Base-by-base conservation (phyloP, 2,888 invertebrate genomes). In the Zelleria hepariella region DNA sequence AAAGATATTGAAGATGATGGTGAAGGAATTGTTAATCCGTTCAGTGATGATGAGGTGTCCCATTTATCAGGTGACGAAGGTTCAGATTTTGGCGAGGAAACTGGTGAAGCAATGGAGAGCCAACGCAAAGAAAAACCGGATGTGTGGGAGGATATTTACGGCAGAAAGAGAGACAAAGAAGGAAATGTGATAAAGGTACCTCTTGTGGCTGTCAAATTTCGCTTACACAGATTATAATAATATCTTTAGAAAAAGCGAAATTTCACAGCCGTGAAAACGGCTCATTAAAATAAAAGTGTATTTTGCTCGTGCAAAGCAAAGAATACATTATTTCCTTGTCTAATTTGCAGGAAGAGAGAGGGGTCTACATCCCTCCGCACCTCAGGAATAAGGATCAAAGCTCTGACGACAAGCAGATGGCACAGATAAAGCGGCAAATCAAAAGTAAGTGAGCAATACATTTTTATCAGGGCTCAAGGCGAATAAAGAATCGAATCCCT, bases 101-200 rank as follows among this genome's bases (percentile, higher is more conserved):
- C 67, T 27, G 66, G 63, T 25, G 64, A 67, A 61, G 62, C 57
- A 23, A 63, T 72, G 32, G 67, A 70, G 26, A 32, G 10, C 8
- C 18, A 53, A 27, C 61, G 49, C 66, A 66, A 73, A 64, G 79
- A 72, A 62, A 80, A 80, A 62, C 84, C 82, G 61, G 85, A 86
- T 72, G 72, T 80, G 3, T 94, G 94, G 93, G 96, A 98, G 88
- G 98, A 98, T 85, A 98, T 98, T 74, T 98, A 98, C 82, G 98
- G 98, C 0, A 90, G 98, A 61, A 91, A 94, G 66, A 90, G 96
- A 66, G 94, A 95, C 73, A 92, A 92, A 69, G 90, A 94, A 66
- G 98, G 98, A 2, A 93, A 94, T 74, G 76, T 98, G 65, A 83
- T 97, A 53, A 84, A 89, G 70, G 92, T 92, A 78, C 74, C 2